Evolutionary conservation across 2,797 vertebrate species (phyloP).

Genomic region (Myotis pilosus): DNA sequence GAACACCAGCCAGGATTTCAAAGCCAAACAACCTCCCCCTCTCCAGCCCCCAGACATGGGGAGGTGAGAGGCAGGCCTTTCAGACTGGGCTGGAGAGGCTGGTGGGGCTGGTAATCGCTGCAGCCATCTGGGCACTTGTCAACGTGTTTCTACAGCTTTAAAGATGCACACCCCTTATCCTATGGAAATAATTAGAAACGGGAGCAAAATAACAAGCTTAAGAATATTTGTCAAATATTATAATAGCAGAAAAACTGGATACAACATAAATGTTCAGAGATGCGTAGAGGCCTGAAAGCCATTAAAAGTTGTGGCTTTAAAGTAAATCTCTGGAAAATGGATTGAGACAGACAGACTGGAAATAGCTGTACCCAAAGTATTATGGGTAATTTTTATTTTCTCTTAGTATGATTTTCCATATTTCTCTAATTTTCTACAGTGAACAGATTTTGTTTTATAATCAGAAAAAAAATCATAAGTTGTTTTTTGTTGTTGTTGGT

Average conservation of each 20-base stretch:
- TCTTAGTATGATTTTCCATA: background rate
- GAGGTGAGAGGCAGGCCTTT: no score
- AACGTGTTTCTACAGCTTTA: accelerated
- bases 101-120: background rate
- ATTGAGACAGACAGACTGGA: background rate
- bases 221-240: background rate
- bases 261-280: background rate
- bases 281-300: background rate
- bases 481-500: background rate
- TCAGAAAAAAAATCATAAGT: slow-evolving; percentile 4
- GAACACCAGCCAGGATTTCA: background rate
- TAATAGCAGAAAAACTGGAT: background rate
- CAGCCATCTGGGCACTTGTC: background rate
- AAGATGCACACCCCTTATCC: background rate
- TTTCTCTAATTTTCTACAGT: slow-evolving; percentile 29
- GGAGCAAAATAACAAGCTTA: background rate
- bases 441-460: slow-evolving; percentile 1
- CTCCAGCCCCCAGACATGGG: no score
- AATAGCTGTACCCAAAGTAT: background rate
- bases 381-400: slow-evolving; percentile 1
- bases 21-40: background rate
- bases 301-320: background rate
- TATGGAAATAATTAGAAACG: background rate
- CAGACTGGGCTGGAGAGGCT: accelerated
- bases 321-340: background rate